These are phyloP conservation scores for Nomada fabriciana DNA, from an alignment of 2,888 invertebrate species.

Conservation along the genomic window DNA sequence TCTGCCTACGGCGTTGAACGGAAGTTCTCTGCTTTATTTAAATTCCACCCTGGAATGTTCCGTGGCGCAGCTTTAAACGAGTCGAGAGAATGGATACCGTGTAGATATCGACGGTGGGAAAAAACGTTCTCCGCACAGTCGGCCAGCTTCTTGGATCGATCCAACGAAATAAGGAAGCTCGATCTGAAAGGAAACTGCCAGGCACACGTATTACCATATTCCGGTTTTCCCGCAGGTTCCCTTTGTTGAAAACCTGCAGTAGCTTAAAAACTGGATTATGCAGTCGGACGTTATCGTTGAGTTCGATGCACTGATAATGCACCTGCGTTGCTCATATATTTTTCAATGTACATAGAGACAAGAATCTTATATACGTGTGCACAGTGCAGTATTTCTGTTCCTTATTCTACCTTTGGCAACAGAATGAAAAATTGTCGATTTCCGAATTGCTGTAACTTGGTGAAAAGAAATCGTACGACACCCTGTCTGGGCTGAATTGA, in stretches of 20 bases:
- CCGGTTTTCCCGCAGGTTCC: conserved; percentile 6
- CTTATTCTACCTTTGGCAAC: too few species aligned
- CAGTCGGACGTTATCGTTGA: conserved; percentile 26
- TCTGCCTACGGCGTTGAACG: conserved; percentile 48
- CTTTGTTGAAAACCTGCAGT: neutral
- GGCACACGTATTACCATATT: conserved; percentile 41
- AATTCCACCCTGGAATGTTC: conserved; percentile 78
- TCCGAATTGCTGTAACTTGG: too few species aligned
- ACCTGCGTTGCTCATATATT: conserved; percentile 1
- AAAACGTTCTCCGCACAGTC: conserved; percentile 55
- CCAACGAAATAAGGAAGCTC: conserved; percentile 45
- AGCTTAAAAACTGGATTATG: conserved; percentile 24
- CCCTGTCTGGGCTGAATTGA: too few species aligned
- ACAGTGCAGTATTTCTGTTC: too few species aligned
- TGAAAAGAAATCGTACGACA: too few species aligned
- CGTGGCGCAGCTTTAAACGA: conserved; percentile 49
- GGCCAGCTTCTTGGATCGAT: conserved; percentile 42
- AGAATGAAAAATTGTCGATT: too few species aligned
- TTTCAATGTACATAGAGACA: too few species aligned
- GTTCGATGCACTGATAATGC: conserved; percentile 25
- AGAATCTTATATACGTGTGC: too few species aligned
- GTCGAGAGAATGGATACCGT: conserved; percentile 21
- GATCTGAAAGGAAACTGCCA: conserved; percentile 38
- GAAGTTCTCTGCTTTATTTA: conserved; percentile 79
- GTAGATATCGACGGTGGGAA: conserved; percentile 46